phyloP scores from a whole-genome alignment of 2,797 vertebrate species.

The Cossypha polioptera region DNA sequence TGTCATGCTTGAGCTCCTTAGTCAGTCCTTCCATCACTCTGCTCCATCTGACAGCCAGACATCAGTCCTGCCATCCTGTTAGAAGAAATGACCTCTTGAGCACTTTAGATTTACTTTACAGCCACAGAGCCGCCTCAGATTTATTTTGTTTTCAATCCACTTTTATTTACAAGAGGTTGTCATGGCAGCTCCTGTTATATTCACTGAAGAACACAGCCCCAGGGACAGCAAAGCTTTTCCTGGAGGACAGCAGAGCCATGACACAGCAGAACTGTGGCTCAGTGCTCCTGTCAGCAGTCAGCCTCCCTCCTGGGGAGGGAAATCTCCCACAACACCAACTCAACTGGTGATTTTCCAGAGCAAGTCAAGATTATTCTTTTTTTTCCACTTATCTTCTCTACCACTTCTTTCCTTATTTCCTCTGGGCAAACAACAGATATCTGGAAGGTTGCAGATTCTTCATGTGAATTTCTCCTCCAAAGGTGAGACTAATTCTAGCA shows the following conservation, averaged over 20 bases:
- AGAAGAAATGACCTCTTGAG: background rate
- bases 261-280: background rate
- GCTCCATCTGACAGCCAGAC: background rate
- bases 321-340: background rate
- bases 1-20: background rate
- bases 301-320: background rate
- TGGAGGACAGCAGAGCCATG: background rate
- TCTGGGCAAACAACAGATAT: background rate
- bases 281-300: background rate
- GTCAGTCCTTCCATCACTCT: fast-evolving
- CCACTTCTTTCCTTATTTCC: background rate
- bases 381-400: background rate
- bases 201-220: background rate
- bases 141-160: background rate
- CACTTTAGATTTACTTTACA: background rate
- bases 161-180: constrained; percentile 17
- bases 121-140: background rate
- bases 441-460: background rate
- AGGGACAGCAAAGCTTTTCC: background rate
- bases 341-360: background rate
- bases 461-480: background rate
- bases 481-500: background rate
- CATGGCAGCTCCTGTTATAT: background rate
- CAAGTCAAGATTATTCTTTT: background rate
- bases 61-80: background rate